Evolutionary conservation across 2,797 vertebrate genomes (phyloP).

Genomic region (Eulemur albifrons): DNA sequence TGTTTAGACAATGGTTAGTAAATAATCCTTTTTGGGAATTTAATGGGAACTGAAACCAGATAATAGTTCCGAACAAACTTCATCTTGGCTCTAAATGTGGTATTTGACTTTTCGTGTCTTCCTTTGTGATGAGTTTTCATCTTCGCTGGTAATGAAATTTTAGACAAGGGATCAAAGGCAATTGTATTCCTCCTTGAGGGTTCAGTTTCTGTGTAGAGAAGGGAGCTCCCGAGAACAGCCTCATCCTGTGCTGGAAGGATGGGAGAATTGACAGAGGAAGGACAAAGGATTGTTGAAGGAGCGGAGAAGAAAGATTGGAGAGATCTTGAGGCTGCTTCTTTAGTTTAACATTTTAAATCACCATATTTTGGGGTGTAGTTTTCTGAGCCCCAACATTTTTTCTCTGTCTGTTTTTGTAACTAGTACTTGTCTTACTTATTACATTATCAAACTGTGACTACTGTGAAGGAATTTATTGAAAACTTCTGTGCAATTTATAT

Average conservation of each 20-base stretch:
- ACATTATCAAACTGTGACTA: not conserved
- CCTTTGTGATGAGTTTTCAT: not conserved
- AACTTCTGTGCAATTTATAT: not conserved
- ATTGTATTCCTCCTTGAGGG: not conserved
- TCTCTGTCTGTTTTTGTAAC: not conserved
- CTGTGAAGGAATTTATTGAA: not conserved
- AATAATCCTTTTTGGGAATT: not conserved
- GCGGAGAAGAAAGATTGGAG: not conserved
- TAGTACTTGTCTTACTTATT: not conserved
- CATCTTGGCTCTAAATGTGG: not conserved
- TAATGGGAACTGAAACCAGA: not conserved
- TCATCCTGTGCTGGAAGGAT: not conserved
- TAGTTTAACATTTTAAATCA: not conserved
- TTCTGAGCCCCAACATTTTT: not conserved
- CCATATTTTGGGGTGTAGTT: not conserved
- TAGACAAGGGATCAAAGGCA: not conserved
- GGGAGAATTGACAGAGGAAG: too few species aligned
- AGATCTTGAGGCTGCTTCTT: not conserved
- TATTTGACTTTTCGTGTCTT: not conserved
- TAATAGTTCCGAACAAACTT: not conserved
- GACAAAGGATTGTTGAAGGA: not conserved
- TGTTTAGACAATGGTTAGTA: not conserved
- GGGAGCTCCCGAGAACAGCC: not conserved
- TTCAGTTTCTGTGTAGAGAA: not conserved
- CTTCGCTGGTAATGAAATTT: not conserved